These are phyloP conservation scores for Encarsia formosa DNA, from an alignment of 2,888 invertebrate genomes.

Conservation along the genomic window DNA sequence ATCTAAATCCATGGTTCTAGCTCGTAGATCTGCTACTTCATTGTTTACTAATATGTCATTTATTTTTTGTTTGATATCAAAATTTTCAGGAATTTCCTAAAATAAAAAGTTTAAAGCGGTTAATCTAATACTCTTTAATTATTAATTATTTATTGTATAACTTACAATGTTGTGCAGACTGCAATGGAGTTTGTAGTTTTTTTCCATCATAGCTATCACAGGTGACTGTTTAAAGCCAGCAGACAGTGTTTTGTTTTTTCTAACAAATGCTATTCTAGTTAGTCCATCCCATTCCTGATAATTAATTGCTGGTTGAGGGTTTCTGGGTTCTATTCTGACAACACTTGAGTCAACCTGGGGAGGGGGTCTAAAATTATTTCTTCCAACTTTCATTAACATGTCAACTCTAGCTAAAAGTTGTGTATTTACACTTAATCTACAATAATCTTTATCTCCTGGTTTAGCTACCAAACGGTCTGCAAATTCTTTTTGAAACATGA, in stretches of 20 bases:
- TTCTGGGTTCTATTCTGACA: constrained; percentile 93
- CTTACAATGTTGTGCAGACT: constrained; percentile 77
- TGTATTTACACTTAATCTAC: constrained; percentile 92
- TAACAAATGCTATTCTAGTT: constrained; percentile 87
- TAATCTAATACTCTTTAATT: background rate
- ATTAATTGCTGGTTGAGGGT: constrained; percentile 94
- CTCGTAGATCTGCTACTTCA: constrained; percentile 72
- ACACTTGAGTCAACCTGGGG: constrained; percentile 99
- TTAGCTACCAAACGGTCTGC: constrained; percentile 94
- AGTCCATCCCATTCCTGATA: constrained; percentile 99
- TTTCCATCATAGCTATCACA: constrained; percentile 78
- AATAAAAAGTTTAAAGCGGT: constrained; percentile 34
- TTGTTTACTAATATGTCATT: constrained; percentile 67
- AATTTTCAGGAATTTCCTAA: constrained; percentile 71
- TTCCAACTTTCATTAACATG: constrained; percentile 95
- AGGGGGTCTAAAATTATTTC: constrained; percentile 97
- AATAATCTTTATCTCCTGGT: constrained; percentile 95
- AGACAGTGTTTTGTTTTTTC: constrained; percentile 94
- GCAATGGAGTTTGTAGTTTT: constrained; percentile 86
- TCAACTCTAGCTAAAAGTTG: constrained; percentile 93
- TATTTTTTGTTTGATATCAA: constrained; percentile 78
- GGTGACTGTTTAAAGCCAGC: constrained; percentile 85
- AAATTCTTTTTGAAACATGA: constrained; percentile 99
- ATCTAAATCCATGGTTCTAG: constrained; percentile 92
- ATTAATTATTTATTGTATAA: constrained; percentile 9